These are phyloP conservation scores for Raja brachyura DNA, from an alignment of 2,113 vertebrate genomes.

Conservation along the genomic window DNA sequence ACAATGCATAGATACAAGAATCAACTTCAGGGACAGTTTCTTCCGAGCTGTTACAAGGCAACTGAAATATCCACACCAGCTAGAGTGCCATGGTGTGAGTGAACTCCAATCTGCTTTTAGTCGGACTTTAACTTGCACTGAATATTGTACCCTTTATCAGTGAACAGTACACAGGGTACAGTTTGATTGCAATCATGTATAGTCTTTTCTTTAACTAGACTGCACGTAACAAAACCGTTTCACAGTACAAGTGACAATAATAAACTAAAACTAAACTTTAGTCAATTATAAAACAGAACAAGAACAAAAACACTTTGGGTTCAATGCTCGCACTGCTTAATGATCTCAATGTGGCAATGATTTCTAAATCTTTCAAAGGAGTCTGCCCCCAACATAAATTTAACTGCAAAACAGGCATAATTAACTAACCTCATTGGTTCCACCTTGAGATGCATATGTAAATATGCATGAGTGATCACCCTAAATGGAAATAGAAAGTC, in stretches of 20 bases:
- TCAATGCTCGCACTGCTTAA: neutral
- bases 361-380: neutral
- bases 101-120: too few relatives aligned
- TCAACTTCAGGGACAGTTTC: too few relatives aligned
- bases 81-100: too few relatives aligned
- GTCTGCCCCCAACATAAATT: neutral
- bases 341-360: neutral
- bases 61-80: too few relatives aligned
- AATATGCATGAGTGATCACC: conserved; percentile 2
- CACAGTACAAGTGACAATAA: too few relatives aligned
- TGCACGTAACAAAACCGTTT: too few relatives aligned
- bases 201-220: too few relatives aligned
- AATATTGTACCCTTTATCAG: too few relatives aligned
- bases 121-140: too few relatives aligned
- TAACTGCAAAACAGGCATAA: neutral
- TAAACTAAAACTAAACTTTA: neutral
- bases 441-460: conserved; percentile 34
- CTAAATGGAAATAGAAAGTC: neutral
- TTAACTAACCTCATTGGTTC: conserved; percentile 35
- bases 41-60: too few relatives aligned
- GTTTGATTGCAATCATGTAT: too few relatives aligned
- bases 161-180: too few relatives aligned
- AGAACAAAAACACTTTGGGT: neutral
- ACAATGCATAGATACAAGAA: neutral
- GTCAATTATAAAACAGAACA: neutral